These are phyloP conservation scores for Linnaemya vulpina DNA, from an alignment of 2,888 invertebrate species.

Conservation along the genomic window DNA sequence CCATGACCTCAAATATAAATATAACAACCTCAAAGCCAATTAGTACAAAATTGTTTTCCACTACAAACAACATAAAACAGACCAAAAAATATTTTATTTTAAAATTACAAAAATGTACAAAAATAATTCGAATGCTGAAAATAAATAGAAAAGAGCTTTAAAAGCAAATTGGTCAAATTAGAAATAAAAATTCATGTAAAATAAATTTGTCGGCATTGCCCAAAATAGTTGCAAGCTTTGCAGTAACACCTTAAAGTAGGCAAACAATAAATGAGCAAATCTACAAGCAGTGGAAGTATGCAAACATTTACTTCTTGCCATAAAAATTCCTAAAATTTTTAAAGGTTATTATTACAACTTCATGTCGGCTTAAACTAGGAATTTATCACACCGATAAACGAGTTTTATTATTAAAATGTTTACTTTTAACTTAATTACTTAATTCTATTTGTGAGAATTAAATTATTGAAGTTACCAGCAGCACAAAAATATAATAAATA, in stretches of 20 bases:
- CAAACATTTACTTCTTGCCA: too few species aligned
- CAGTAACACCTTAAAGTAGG: constrained; percentile 60
- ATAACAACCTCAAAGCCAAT: constrained; percentile 68
- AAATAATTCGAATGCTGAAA: not conserved
- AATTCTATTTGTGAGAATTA: too few species aligned
- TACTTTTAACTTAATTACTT: too few species aligned
- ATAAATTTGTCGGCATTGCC: constrained; percentile 11
- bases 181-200: constrained; percentile 2
- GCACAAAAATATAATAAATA: too few species aligned
- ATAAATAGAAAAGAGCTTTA: not conserved
- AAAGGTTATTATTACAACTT: too few species aligned
- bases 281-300: not conserved
- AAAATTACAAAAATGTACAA: constrained; percentile 62
- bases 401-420: too few species aligned
- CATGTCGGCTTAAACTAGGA: too few species aligned
- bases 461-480: too few species aligned
- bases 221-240: constrained; percentile 27
- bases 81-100: constrained; percentile 35
- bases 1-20: constrained; percentile 65
- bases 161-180: constrained; percentile 62
- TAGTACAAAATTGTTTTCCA: constrained; percentile 64
- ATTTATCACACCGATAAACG: too few species aligned
- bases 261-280: constrained; percentile 22
- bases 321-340: too few species aligned
- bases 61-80: constrained; percentile 40